These are phyloP conservation scores for Polietes domitor DNA, from an alignment of 2,888 invertebrate species.

Conservation along the genomic window DNA sequence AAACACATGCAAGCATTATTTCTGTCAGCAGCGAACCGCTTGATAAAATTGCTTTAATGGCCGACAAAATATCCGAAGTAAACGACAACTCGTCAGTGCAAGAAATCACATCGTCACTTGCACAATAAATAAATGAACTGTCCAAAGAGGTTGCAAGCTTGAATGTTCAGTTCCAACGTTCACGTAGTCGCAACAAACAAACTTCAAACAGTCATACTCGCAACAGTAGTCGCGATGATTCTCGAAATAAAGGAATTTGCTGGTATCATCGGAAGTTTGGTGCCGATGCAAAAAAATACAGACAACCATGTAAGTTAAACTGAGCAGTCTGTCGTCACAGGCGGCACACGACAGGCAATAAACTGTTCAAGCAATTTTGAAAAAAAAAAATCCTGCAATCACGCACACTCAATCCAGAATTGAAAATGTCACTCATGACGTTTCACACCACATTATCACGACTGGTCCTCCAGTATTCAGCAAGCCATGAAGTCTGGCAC, in stretches of 20 bases:
- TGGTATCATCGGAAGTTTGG: conserved; percentile 61
- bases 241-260: too few relatives aligned
- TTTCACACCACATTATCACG: conserved; percentile 61
- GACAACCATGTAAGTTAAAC: conserved; percentile 32
- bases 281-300: conserved; percentile 51
- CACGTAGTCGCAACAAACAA: conserved; percentile 24
- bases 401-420: not conserved
- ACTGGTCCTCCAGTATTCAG: conserved; percentile 51
- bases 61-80: conserved; percentile 62
- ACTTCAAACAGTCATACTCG: not conserved
- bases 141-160: conserved; percentile 54
- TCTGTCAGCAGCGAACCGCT: conserved; percentile 63
- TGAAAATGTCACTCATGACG: not conserved
- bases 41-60: conserved; percentile 55
- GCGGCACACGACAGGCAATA: conserved; percentile 49
- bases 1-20: conserved; percentile 64
- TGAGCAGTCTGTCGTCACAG: conserved; percentile 38
- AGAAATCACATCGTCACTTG: not conserved
- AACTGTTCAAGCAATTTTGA: not conserved
- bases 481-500: conserved; percentile 70
- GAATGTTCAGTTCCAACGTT: conserved; percentile 11
- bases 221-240: conserved; percentile 7
- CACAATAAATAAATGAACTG: conserved; percentile 42
- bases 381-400: conserved; percentile 29
- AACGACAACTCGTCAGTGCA: conserved; percentile 41